Conservation (phyloP, 2,888 invertebrate species). For the Willowsia nigromaculata region DNA sequence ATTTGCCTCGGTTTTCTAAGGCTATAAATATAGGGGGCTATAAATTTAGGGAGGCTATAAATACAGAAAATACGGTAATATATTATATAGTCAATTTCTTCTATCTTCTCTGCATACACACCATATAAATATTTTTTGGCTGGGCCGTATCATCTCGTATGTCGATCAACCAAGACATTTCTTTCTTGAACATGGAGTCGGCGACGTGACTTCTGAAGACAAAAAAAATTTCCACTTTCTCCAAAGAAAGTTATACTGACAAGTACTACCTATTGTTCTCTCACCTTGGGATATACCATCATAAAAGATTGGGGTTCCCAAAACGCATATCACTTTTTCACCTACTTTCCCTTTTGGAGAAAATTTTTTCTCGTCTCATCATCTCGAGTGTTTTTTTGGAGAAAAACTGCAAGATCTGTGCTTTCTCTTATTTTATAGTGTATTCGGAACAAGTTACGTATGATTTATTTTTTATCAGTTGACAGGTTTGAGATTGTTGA, state of each 20-base stretch:
- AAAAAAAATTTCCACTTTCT: neutral
- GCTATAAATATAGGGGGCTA: no score
- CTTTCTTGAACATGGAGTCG: conserved; percentile 4
- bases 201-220: conserved; percentile 49
- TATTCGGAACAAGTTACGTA: neutral
- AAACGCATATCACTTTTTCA: neutral
- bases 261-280: neutral
- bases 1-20: no score
- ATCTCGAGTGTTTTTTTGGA: neutral
- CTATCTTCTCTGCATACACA: no score
- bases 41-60: no score
- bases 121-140: no score
- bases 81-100: no score
- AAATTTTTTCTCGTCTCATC: neutral
- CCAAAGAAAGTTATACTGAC: neutral
- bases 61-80: no score
- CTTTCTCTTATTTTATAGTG: neutral
- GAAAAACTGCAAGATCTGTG: conserved; percentile 13
- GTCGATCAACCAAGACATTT: conserved; percentile 33
- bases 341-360: neutral
- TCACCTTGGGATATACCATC: neutral
- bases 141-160: conserved; percentile 15
- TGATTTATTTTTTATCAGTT: conserved; percentile 30
- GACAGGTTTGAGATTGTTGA: neutral
- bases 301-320: neutral